Base-by-base conservation (phyloP, 2,113 vertebrate species). In the Terrapene triunguis region DNA sequence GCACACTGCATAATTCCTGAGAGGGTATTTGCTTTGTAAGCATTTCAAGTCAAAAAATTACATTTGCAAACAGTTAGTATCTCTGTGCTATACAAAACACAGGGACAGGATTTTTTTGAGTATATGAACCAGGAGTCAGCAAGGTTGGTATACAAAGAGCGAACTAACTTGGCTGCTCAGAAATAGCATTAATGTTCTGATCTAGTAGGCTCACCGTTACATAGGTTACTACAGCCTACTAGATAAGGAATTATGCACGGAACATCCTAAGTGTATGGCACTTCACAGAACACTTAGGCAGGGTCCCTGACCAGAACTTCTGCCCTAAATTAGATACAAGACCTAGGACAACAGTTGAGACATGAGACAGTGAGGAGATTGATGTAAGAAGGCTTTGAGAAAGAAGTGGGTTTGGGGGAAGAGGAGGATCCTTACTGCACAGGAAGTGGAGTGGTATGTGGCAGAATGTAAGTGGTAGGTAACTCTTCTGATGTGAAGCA, bases 21-120 rank as follows among this genome's bases (percentile, higher is more conserved):
- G 48, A 50, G 91, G 35, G 84, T 50, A 25, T 53, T n/a, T 81
- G 24, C 38, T 93, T 74, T 21, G 47, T 24, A 57, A 93, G 78
- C 5, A 0, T 25, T 5, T 27, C 84, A 80, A 80, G 90, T 72
- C 47, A 74, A 88, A 84, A 88, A 94, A 48, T 76, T 82, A 87
- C 76, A 55, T 65, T 87, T 96, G 82, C 89, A 59, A 93, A 95
- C 47, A 95, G 82, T 88, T 82, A 88, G 53, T 25, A 29, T 2
- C 8, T 47, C 59, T 79, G 47, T 47, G 88, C 86, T 54, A 72
- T 0, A 4, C 57, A 53, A 42, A 94, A 85, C 89, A 90, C 90
- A 93, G 94, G 21, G 74, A 14, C 1, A 17, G 72, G 72, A 44
- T 76, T 76, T 27, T 76, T 76, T 42, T 76, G 72, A 76, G 17